Evolutionary conservation across 2,113 vertebrate species (phyloP), one percentile per base, ranked within the genome.

Genomic region (Acanthochromis polyacanthus): DNA sequence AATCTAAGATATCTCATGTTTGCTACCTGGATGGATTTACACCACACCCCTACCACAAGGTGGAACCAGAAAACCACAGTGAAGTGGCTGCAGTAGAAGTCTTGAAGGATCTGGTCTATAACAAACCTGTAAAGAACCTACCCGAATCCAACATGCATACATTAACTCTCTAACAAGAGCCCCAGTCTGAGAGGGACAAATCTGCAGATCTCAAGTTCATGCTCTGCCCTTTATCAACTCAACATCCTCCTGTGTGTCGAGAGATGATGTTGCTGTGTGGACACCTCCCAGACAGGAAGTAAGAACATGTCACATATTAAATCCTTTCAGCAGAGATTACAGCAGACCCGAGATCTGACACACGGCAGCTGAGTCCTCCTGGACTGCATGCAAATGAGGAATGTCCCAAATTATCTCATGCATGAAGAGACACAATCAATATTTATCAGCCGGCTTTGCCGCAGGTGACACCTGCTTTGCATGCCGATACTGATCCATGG

Each of bases 381-480:
- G 11, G 40, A 43, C 40, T 43, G 40, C 40, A 43, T 43, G 40
- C 40, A 43, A 43, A 43, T 43, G 40, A 12, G 40, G 40, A 43
- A 15, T 12, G 19, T 46, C 25, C 59, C 59, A 73, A 30, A 73
- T 63, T 45, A 45, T 46, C 36, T 55, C 50, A 53, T 53, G 70
- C 70, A 73, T 62, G 58, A 58, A 62, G 48, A 72, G 58, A 73
- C 58, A 73, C 71, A 45, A 62, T 73, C 48, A 73, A 62, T 73
- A 73, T 45, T 62, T 52, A 62, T 71, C 57, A 72, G 32, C 32
- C 17, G 3, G 46, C 63, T 20, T 30, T 16, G 15, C 40, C 11
- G 9, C 46, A 51, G 12, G 59, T 16, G 23, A 55, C 0, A 16
- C 50, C 71, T 63, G 59, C 59, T 55, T 23, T 20, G 59, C 48